These are phyloP conservation scores for Brachyistius frenatus DNA, from an alignment of 2,113 vertebrate species.

Conservation along the genomic window DNA sequence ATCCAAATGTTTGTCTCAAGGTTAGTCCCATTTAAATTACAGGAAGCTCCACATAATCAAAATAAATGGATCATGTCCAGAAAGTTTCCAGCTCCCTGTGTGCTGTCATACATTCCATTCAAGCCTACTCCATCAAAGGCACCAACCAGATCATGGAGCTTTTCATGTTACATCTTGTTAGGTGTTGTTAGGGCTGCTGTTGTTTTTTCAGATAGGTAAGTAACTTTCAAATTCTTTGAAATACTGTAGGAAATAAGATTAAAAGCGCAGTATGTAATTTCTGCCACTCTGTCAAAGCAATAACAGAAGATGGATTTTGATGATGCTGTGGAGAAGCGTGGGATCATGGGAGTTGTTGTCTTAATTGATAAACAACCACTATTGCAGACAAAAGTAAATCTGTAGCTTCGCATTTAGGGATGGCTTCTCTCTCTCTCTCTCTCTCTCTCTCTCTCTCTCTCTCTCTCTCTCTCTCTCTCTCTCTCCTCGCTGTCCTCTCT, in stretches of 20 bases:
- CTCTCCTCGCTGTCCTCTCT: too few relatives aligned
- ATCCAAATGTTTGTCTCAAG: constrained; percentile 4
- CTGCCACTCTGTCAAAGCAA: too few relatives aligned
- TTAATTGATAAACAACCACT: too few relatives aligned
- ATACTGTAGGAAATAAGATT: background rate
- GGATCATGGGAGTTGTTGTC: too few relatives aligned
- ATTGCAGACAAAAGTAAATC: too few relatives aligned
- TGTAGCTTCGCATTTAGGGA: too few relatives aligned
- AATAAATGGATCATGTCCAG: background rate
- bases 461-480: too few relatives aligned
- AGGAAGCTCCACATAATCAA: background rate
- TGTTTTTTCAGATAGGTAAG: background rate
- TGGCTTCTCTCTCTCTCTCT: too few relatives aligned
- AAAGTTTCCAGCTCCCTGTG: background rate
- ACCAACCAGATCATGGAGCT: background rate
- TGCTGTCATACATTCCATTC: constrained; percentile 18
- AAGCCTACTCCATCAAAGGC: constrained; percentile 19
- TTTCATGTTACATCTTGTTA: constrained; percentile 33
- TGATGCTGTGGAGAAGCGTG: too few relatives aligned
- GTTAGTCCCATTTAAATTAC: constrained; percentile 2
- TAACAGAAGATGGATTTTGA: too few relatives aligned
- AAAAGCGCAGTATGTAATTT: background rate
- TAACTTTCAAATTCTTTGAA: background rate
- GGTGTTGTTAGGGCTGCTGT: background rate
- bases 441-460: too few relatives aligned